Evolutionary conservation across 2,113 vertebrate genomes (phyloP), one percentile per base, ranked within the genome.

Genomic region (Melanerpes aurifrons): DNA sequence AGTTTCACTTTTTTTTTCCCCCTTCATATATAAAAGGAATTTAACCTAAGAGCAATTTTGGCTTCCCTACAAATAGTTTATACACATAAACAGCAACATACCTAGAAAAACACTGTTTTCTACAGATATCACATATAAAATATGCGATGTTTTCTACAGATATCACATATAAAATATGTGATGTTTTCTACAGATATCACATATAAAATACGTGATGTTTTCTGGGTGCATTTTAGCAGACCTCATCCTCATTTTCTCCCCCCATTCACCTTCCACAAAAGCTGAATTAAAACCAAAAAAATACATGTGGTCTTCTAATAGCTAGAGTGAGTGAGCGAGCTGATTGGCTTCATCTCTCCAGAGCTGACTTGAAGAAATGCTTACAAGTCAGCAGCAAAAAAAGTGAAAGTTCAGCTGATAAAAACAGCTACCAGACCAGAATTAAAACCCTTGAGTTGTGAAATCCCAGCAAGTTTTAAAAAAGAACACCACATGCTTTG

Each of bases 391-490:
- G 67, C 37, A 83, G 59, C 53, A 75, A 93, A 70, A 35, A 48
- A 90, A 90, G 87, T 45, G 77, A 94, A 95, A 92, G 90, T 94
- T 96, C 92, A 95, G 90, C 70, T 80, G 91, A 93, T 94, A 96
- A 89, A 95, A 77, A 16, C 67, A 93, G 73, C 73, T 86, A 80
- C 50, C 32, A 92, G 74, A 82, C 37, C 53, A 70, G 80, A 92
- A 83, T 79, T 48, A 92, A 95, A 94, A 71, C 31, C 29, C n/a
- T 56, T 8, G 26, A 92, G 66, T 90, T 92, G 82, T 81, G 81
- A 87, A 92, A 92, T 83, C 59, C 71, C 67, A 72, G 18, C 12
- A 74, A 91, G 79, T 53, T 80, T 59, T 24, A 54, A 78, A 47
- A 72, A 75, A 82, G 10, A 86, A 89, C 22, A 59, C 40, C 67